These are phyloP conservation scores for Matsumyia berberina DNA, from an alignment of 2,888 invertebrate species.

Conservation along the genomic window DNA sequence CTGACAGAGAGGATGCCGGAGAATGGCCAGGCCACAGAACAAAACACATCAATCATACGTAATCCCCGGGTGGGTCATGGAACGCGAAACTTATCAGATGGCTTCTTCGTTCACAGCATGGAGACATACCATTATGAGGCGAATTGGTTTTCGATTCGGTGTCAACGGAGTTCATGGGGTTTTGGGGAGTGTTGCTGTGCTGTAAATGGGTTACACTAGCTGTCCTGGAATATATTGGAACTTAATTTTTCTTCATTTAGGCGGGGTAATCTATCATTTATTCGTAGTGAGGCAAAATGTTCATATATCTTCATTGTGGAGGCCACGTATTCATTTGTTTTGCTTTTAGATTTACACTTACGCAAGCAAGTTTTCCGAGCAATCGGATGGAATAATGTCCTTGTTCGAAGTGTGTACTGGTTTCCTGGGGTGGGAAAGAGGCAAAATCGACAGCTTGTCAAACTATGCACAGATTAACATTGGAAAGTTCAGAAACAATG, in stretches of 20 bases:
- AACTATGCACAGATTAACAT: too few relatives aligned
- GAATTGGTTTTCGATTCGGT: slow-evolving; percentile 19
- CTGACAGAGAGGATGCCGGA: slow-evolving; percentile 30
- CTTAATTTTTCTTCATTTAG: slow-evolving; percentile 39
- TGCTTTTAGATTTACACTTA: too few relatives aligned
- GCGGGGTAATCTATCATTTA: slow-evolving; percentile 14
- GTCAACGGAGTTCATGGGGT: slow-evolving; percentile 4
- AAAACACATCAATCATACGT: slow-evolving; percentile 58
- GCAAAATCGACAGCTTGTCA: too few relatives aligned
- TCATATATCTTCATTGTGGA: neutral
- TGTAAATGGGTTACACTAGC: slow-evolving; percentile 2
- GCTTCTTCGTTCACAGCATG: slow-evolving; percentile 5
- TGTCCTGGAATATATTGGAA: neutral
- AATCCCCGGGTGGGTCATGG: slow-evolving; percentile 39
- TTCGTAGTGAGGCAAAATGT: neutral
- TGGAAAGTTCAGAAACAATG: too few relatives aligned
- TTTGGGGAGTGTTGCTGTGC: too few relatives aligned
- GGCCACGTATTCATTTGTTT: neutral
- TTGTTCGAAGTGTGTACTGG: too few relatives aligned
- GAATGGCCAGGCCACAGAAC: slow-evolving; percentile 34
- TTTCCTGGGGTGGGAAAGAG: too few relatives aligned
- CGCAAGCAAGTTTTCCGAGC: too few relatives aligned
- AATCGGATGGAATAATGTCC: too few relatives aligned
- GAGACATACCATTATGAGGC: neutral
- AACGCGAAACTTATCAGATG: slow-evolving; percentile 9